Base-by-base conservation (phyloP, 2,113 vertebrate genomes). In the Atlantisia rogersi region DNA sequence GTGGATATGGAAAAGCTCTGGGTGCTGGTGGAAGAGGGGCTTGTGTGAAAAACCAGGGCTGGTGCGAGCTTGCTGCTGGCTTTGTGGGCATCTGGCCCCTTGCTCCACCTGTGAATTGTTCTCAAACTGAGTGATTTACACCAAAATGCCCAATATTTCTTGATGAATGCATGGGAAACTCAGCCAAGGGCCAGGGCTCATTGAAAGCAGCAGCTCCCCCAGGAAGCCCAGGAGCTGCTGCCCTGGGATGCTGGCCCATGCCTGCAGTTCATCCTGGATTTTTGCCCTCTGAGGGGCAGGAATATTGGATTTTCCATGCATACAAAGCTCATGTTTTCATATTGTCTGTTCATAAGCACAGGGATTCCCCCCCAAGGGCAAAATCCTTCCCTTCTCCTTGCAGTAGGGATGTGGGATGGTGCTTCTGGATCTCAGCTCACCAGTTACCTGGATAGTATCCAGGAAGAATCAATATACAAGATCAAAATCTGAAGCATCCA, bases 1-100 rank as follows among this genome's bases (percentile, higher is more conserved):
- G 62, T 15, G 10, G 6, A 0, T 14, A 2, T 0, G 16, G 52
- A 40, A 65, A 53, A 92, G 68, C 53, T 20, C 2, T 0, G 11
- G 39, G 19, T 35, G 40, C 26, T 8, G 0, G 3, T 15, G 56
- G 40, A 13, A 39, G 62, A 70, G 50, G 48, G 20, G 5, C 22
- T 25, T 25, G 42, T 3, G 15, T 28, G 0, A 50, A 32, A 46
- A 50, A 10, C 0, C 11, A 2, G 17, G 44, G 28, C 63, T 68
- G 58, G 8, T 7, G 37, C 37, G 53, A 32, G 53, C 10, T 50
- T 53, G 26, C 40, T 0, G 3, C 3, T 18, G 17, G 6, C 63
- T 3, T 1, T 29, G 53, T 0, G 2, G 31, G 35, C 15, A 6
- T 56, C 50, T 50, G 35, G 35, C 42, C 78, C 31, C n/a, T 73